Evolutionary conservation across 2,888 invertebrate species (phyloP).

Genomic region (Temnothorax unifasciatus): DNA sequence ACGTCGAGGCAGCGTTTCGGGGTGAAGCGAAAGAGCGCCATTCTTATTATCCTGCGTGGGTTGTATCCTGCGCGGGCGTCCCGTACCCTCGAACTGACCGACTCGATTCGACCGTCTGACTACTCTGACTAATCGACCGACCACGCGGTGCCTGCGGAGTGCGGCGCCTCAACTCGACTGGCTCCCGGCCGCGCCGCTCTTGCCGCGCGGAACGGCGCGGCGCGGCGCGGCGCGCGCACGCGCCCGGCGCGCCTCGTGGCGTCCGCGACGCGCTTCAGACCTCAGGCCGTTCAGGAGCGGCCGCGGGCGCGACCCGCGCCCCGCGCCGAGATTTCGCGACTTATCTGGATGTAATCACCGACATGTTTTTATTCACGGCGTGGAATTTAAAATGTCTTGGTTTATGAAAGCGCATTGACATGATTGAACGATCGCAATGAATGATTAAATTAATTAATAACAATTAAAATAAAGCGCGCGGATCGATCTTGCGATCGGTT

Average conservation of each 20-base stretch:
- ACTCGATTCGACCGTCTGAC: conserved; percentile 48
- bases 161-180: conserved; percentile 83
- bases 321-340: not conserved
- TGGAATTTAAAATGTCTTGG: not conserved
- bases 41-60: conserved; percentile 72
- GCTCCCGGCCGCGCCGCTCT: conserved; percentile 57
- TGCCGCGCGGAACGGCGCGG: conserved; percentile 51
- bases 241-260: conserved; percentile 29
- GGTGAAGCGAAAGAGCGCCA: conserved; percentile 85
- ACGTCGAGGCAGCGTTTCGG: conserved; percentile 84
- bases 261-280: not conserved
- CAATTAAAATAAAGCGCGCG: not conserved
- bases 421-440: not conserved
- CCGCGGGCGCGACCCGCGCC: not conserved
- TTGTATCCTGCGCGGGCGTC: conserved; percentile 69
- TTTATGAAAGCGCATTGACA: not conserved
- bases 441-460: not conserved
- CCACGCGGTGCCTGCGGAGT: conserved; percentile 84
- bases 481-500: not conserved
- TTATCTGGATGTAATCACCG: not conserved
- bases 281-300: not conserved
- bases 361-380: not conserved
- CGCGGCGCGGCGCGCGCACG: conserved; percentile 46
- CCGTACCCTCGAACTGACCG: conserved; percentile 74
- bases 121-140: conserved; percentile 74